Base-by-base conservation (phyloP, 2,888 invertebrate species). In the Eueremaeus valkanovi region DNA sequence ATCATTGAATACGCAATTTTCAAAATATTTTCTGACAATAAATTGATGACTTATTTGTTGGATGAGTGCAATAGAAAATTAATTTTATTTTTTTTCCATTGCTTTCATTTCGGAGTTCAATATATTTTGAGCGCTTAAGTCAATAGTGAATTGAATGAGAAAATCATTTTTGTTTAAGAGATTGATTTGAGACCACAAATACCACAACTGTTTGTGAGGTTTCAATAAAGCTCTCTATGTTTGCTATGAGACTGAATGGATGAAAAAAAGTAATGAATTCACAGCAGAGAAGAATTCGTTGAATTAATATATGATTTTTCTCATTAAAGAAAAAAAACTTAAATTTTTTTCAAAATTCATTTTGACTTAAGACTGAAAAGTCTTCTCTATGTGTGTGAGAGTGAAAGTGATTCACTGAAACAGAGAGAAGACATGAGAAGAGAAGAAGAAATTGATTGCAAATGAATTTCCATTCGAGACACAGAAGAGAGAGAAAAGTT, bases 1-100 rank as follows among this genome's bases (percentile, higher is more conserved):
- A 51, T 51, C 51, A 51, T 51, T 51, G 51, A 51, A 51, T 21
- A 21, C 16, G 51, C 51, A 51, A 51, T 51, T 51, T 51, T 51
- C n/a, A n/a, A 51, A 51, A 51, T 51, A 51, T 51, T 9, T 51
- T 51, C 51, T 21, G 51, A 51, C 51, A 51, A 51, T n/a, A 51
- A 51, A 51, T 51, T 8, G 21, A 51, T 51, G 51, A 21, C 51
- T 51, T 51, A 51, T 51, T 51, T 51, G 51, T 51, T 51, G 51
- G 51, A 21, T 21, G 51, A 51, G 6, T 51, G 51, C n/a, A 51
- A 51, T 21, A 8, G 8, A 51, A 51, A 51, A 51, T 51, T 51
- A 51, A 51, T 51, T 51, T 51, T n/a, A 51, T 21, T 21, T 51
- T 51, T 51, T n/a, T 51, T 3, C 3, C 45, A 18, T 11, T 45